phyloP scores from a whole-genome alignment of 2,888 invertebrate genomes.

The Epirrita christyi region DNA sequence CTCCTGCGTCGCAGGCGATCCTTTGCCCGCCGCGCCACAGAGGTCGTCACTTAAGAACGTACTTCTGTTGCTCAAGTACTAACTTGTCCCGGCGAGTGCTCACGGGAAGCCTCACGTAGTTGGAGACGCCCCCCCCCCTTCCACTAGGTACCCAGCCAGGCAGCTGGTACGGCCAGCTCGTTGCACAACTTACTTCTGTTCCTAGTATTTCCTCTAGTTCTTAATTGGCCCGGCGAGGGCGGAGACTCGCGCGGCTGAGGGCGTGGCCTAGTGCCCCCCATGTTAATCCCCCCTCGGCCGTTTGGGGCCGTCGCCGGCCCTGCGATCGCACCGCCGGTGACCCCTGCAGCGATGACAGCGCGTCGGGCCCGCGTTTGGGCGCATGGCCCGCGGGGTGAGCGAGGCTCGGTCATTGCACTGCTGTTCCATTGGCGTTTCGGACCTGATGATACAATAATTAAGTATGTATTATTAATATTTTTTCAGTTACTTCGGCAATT shows the following conservation, averaged over 20 bases:
- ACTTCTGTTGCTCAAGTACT: too few relatives aligned
- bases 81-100: too few relatives aligned
- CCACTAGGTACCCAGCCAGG: too few relatives aligned
- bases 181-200: conserved; percentile 16
- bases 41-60: too few relatives aligned
- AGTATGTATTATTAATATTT: too few relatives aligned
- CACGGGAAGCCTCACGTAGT: too few relatives aligned
- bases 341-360: conserved; percentile 16
- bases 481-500: too few relatives aligned
- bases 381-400: conserved; percentile 25
- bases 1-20: too few relatives aligned
- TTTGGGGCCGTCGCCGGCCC: conserved; percentile 13
- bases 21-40: too few relatives aligned
- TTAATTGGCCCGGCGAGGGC: conserved; percentile 68
- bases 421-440: conserved; percentile 65
- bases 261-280: conserved; percentile 22
- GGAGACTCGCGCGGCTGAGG: conserved; percentile 39
- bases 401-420: conserved; percentile 35
- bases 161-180: too few relatives aligned
- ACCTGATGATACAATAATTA: background rate
- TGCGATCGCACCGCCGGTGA: conserved; percentile 22
- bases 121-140: too few relatives aligned
- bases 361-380: conserved; percentile 12
- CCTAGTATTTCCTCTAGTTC: conserved; percentile 38
- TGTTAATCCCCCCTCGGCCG: conserved; percentile 12